Base-by-base conservation (phyloP, 2,797 vertebrate species). In the Tapera naevia region DNA sequence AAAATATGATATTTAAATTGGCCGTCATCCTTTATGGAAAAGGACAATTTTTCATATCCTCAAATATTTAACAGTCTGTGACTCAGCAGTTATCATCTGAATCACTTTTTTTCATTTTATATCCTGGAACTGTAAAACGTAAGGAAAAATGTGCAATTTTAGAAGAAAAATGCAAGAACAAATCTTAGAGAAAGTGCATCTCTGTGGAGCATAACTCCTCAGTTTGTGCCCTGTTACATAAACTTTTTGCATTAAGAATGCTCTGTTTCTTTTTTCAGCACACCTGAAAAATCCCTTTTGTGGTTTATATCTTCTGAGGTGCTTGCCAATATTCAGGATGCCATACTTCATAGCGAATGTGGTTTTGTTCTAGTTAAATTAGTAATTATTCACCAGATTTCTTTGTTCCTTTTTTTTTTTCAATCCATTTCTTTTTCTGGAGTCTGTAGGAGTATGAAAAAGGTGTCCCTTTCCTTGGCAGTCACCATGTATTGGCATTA, bases 81-180 rank as follows among this genome's bases (percentile, higher is more conserved):
- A 89, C 57, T 96, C 89, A 87, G 71, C 35, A 83, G 43, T 78
- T 92, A 80, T 30, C 70, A 43, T 92, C 79, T 88, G 91, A 91
- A 89, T 94, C 4, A 64, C 60, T 92, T 83, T 75, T 67, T 65
- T 86, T 61, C 35, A 25, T 54, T 87, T 91, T 76, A 13, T 74
- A 69, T 51, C 45, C 53, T 69, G 17, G 13, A 94, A 75, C 35
- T 69, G 19, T 74, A 74, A 80, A 82, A 65, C n/a, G 48, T 88
- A 0, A 27, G 43, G 62, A 41, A 89, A 90, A 73, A 9, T 19
- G 6, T 64, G 16, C 43, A 17, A 43, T 73, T 94, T 66, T 78
- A 43, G 58, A 86, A 84, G 19, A 75, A 81, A 81, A 87, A 48
- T 30, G 43, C 24, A 64, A 89, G 62, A 54, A 62, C 45, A 64